Base-by-base conservation (phyloP, 2,113 vertebrate genomes). In the Ibidorhyncha struthersii region DNA sequence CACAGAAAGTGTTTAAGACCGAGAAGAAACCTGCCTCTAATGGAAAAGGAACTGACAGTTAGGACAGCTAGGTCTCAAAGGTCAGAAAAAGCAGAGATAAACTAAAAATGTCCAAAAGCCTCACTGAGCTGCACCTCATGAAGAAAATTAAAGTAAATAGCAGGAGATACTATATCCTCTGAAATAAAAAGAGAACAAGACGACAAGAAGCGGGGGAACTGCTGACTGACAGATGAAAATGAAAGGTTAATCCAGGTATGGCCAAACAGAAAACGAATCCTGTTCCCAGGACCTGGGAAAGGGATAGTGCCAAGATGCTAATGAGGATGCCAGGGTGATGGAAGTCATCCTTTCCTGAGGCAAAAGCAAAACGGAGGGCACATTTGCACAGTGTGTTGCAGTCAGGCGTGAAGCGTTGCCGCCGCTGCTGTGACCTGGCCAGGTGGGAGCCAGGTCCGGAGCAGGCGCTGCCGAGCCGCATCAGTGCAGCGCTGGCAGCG, bases 401-500 rank as follows among this genome's bases (percentile, higher is more conserved):
- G 30, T 18, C 85, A 61, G 82, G 36, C 3, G 1, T 26, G 65
- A 43, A 82, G 78, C 74, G 79, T 74, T 56, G 63, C 52, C 3
- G 6, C 25, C 2, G 9, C 58, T 56, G 67, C 47, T 34, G 45
- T 7, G 34, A 25, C 62, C 79, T 12, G 40, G 22, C n/a, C 47
- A 17, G 36, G 40, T 34, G 49, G 71, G 49, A 81, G 63, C 30
- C 63, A 61, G 26, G 9, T 71, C 38, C 4, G 17, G 40, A 8
- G 9, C 12, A 14, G 62, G 53, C 32, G 18, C 38, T 77, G 67
- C 77, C 3, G 26, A 65, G n/a, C 22, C 72, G 58, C 49, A 19
- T 14, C 1, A 0, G 4, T 1, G 11, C 3, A 13, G 62, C 3
- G 16, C 43, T 8, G 4, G 67, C 87, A 59, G 53, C 0, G 3